Evolutionary conservation across 2,888 invertebrate genomes (phyloP).

Genomic region (Ommatoiulus sabulosus): DNA sequence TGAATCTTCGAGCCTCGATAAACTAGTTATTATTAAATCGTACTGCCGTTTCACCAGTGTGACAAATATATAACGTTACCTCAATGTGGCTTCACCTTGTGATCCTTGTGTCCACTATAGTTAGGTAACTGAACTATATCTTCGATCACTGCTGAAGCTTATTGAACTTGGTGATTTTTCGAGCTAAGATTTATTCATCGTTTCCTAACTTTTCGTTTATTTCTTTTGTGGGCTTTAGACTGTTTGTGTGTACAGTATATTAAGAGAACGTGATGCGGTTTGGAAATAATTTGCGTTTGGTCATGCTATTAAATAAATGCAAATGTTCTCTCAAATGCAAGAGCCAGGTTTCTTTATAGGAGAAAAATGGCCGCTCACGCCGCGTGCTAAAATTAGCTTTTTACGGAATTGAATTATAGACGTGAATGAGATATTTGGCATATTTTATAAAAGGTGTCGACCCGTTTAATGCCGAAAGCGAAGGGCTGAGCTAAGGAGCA

Average conservation of each 20-base stretch:
- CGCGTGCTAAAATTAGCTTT: constrained; percentile 40
- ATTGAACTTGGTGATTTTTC: not conserved
- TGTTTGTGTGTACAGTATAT: not conserved
- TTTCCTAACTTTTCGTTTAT: not conserved
- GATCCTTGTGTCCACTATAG: not conserved
- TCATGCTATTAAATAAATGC: not conserved
- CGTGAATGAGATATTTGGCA: constrained; percentile 41
- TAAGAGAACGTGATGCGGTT: not conserved
- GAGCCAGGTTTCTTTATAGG: not conserved
- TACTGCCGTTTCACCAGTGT: too few species aligned
- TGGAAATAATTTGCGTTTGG: not conserved
- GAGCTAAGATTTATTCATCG: not conserved
- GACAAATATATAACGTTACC: not conserved
- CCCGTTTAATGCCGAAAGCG: constrained; percentile 45
- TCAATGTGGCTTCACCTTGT: not conserved
- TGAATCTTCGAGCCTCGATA: too few species aligned
- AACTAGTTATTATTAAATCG: too few species aligned
- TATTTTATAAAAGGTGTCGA: constrained; percentile 45
- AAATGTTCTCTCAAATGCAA: constrained; percentile 11
- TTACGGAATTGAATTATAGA: constrained; percentile 44
- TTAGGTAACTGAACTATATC: constrained; percentile 2
- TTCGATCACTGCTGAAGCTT: not conserved
- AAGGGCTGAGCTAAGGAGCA: constrained; percentile 12
- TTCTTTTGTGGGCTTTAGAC: not conserved
- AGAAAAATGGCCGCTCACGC: constrained; percentile 40